Evolutionary conservation across 2,888 invertebrate genomes (phyloP), one percentile per base, ranked within the genome.

Genomic region (Oscheius myriophilus): DNA sequence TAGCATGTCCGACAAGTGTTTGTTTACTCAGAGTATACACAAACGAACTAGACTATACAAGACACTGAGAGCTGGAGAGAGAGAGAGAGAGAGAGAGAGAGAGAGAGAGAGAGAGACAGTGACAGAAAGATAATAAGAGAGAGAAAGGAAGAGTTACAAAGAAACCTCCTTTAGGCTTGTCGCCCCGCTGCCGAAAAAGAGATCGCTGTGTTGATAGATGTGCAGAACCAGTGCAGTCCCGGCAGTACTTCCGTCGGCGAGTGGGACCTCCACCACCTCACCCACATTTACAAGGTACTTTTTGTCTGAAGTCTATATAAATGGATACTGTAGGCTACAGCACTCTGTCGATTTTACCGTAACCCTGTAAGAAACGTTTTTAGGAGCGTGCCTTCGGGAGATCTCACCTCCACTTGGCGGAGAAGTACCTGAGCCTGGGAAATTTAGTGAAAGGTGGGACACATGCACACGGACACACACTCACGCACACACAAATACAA

Each of bases 231-330:
- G 63, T 78, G 74, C 61, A 67, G 72, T 16, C 55, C 58, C 9
- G 71, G 68, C 25, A 54, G 68, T 23, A 65, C 67, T 7, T 45
- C 43, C 23, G 75, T 80, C 6, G 71, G 71, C 33, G 80, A 79
- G 55, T 76, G 78, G 73, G 82, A 82, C 71, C 23, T 81, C 11
- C 70, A 64, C 23, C 82, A 77, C 59, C 72, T 82, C 14, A 76
- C 73, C 62, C 74, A 76, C 63, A 39, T 79, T 43, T 79, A 78
- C 61, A 78, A 78, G 57, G 77, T 79, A 51, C 14, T 16, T 43
- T 46, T 26, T 16, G 41, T 21, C 18, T 53, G 3, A 7, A 45
- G 4, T 18, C 1, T 21, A 2, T 49, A 51, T 33, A 45, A 25
- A 4, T 18, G 49, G 49, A 49, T 18, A 21, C 49, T 49, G 49